Evolutionary conservation across 2,888 invertebrate species (phyloP).

Genomic region (Pteria penguin): DNA sequence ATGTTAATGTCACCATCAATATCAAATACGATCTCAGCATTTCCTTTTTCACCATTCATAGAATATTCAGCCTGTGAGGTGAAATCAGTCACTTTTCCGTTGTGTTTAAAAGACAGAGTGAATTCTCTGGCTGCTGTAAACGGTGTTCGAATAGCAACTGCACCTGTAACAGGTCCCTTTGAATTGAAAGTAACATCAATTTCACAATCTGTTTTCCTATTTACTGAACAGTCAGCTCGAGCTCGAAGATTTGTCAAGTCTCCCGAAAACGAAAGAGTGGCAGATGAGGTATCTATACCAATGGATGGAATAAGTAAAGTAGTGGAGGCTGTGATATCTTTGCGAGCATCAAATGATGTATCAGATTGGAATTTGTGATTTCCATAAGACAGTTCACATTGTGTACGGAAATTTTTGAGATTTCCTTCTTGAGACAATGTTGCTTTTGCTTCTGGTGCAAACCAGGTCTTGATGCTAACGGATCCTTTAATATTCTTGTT

Average conservation of each 20-base stretch:
- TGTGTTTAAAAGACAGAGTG: conserved; percentile 7
- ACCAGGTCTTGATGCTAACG: not conserved
- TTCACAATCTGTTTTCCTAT: conserved; percentile 11
- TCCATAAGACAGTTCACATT: conserved; percentile 9
- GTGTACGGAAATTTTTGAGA: conserved; percentile 16
- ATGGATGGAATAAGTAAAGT: conserved; percentile 22
- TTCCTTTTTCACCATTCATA: conserved; percentile 14
- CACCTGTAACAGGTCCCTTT: not conserved
- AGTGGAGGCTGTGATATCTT: conserved; percentile 15
- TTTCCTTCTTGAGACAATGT: conserved; percentile 14
- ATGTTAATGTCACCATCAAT: not conserved
- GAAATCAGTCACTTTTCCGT: conserved; percentile 31
- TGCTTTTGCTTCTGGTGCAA: not conserved
- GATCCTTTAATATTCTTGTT: conserved; percentile 5
- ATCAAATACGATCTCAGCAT: conserved; percentile 17
- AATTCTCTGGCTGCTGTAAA: conserved; percentile 2
- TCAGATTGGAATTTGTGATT: conserved; percentile 4
- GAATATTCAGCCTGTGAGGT: conserved; percentile 29
- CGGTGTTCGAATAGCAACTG: conserved; percentile 26
- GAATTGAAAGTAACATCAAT: conserved; percentile 3
- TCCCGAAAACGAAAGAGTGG: conserved; percentile 8
- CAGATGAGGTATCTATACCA: not conserved
- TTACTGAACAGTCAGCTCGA: conserved; percentile 22
- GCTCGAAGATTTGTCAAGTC: conserved; percentile 1
- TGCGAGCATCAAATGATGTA: conserved; percentile 16